Evolutionary conservation across 2,113 vertebrate genomes (phyloP).

Genomic region (Phaethon lepturus): DNA sequence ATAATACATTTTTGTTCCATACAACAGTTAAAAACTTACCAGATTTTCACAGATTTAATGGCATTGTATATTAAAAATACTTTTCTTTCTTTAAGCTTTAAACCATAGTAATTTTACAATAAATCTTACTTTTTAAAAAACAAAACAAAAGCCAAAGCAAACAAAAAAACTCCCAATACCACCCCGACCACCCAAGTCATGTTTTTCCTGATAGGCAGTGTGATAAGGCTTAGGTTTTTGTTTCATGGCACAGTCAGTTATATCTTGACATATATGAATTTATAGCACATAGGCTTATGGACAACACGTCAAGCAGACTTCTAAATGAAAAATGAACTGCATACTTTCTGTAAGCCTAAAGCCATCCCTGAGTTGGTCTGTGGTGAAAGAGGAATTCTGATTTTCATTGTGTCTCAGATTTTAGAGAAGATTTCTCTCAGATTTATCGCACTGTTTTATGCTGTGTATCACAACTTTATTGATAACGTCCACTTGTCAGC

Average conservation of each 20-base stretch:
- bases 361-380: not conserved
- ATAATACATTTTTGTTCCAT: rapidly evolving
- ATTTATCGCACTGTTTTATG: not conserved
- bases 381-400: not conserved
- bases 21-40: rapidly evolving
- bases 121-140: not conserved
- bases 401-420: not conserved
- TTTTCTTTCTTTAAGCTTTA: not conserved
- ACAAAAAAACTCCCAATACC: not conserved
- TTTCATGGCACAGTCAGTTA: not conserved
- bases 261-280: not conserved
- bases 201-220: not conserved
- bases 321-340: not conserved
- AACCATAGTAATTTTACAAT: not conserved
- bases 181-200: rapidly evolving
- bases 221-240: not conserved
- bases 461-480: not conserved
- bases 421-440: not conserved
- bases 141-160: not conserved
- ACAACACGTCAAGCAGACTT: not conserved
- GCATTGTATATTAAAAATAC: not conserved
- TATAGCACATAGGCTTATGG: not conserved
- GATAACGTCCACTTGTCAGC: not conserved
- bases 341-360: not conserved
- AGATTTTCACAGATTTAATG: not conserved